Base-by-base conservation (phyloP, 2,888 invertebrate species). In the Timema podura region DNA sequence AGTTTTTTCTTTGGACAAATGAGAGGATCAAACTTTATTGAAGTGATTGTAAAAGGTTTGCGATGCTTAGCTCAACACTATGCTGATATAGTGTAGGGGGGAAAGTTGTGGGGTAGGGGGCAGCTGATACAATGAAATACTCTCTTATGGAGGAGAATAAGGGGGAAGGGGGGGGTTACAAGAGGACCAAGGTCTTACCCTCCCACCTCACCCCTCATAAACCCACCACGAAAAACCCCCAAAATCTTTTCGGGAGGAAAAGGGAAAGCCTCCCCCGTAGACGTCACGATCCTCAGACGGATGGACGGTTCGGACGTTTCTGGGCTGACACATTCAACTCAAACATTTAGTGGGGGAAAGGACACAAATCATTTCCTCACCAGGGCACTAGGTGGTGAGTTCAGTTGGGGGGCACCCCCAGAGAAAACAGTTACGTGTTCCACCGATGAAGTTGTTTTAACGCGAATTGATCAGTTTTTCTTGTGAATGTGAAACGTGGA, bases 91-190 rank as follows among this genome's bases (percentile, higher is more conserved):
- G 30, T 30, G 45, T 11, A 47, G 47, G 15, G 59, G 30, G 66
- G 66, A 11, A 48, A 47, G 47, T 45, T 48, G 48, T 49, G 44
- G 30, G 64, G 30, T 47, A 47, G 61, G 73, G 77, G 76, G 78
- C 80, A 80, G 80, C 79, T 80, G 80, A 80, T 79, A 77, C 75
- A 72, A 68, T 72, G 71, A 68, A 70, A 67, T 45, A 61, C 44
- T 61, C 61, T 30, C 30, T 30, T 30, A 30, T 30, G 30, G 30
- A 30, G 30, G 30, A 61, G 44, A 61, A 76, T 74, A 72, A 68
- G 64, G 70, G 46, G 45, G 44, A 74, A 71, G 74, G 72, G 71
- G 70, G 65, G 68, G 64, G 59, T 59, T 66, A 49, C 11, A 48
- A 66, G 16, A 66, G 66, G 51, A 30, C 30, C 61, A 15, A 15